Base-by-base conservation (phyloP, 2,113 vertebrate genomes). In the Pollimyrus isidori region DNA sequence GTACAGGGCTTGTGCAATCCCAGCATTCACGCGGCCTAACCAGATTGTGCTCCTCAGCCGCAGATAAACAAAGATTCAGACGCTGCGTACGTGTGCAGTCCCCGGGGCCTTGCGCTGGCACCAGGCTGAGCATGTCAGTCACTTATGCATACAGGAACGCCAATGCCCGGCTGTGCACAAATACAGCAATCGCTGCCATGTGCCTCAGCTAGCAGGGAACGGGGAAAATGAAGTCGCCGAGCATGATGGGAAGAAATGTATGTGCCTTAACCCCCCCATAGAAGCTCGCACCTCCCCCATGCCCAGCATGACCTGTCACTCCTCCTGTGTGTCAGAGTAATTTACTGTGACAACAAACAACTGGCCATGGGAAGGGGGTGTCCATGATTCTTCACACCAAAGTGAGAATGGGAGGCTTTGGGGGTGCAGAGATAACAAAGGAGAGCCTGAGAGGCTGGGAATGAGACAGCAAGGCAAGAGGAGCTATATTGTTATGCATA, bases 291-390 rank as follows among this genome's bases (percentile, higher is more conserved):
- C 35, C 69, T 50, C 50, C 88, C 92, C 92, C 90, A 19, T 21
- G 92, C 92, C 89, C 93, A 93, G 88, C 90, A 87, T 76, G 91
- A 93, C 90, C 92, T 93, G 91, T 93, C 93, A 93, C 90, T 93
- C 89, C 92, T 93, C 92, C 90, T 92, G 90, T 90, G 82, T 92
- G 93, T 93, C 94, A 92, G 89, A 82, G 90, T 95, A 94, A 95
- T 94, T 94, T 91, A 95, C 92, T 93, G 93, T 94, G 95, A 95
- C 94, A 94, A 93, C 93, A 95, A 94, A 93, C 93, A 94, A 94
- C 92, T 94, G 93, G 87, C 90, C 91, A 88, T 91, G 58, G 50
- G 50, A n/a, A 69, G 86, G 92, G 87, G 91, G 91, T 89, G 90
- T 89, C 91, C 92, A 91, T 90, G 90, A 93, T 90, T 90, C 90